Conservation (phyloP, 2,797 vertebrate species). For the Spizella passerina region DNA sequence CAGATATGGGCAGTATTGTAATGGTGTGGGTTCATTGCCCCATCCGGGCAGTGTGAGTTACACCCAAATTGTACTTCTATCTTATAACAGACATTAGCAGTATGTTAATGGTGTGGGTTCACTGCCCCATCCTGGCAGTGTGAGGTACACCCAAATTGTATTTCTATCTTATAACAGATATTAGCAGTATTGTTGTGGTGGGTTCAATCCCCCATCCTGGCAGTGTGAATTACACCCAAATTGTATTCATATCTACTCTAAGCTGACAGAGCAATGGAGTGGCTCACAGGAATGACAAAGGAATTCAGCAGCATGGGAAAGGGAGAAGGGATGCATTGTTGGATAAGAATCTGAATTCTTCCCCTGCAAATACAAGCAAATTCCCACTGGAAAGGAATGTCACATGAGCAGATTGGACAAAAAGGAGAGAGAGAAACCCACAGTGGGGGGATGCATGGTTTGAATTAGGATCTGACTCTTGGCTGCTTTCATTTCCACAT, state of each 20-base stretch:
- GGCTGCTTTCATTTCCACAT: conserved; percentile 41
- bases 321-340: neutral
- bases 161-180: too few species aligned
- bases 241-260: neutral
- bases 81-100: neutral
- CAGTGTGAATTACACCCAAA: too few species aligned
- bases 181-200: too few species aligned
- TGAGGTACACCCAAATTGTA: too few species aligned
- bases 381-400: conserved; percentile 49
- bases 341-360: neutral
- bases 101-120: too few species aligned
- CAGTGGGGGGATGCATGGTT: conserved; percentile 15
- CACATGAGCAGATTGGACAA: conserved; percentile 37
- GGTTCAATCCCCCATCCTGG: too few species aligned
- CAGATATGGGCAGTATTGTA: neutral
- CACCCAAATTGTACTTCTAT: too few species aligned
- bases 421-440: neutral
- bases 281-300: neutral
- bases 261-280: neutral
- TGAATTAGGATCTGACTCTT: conserved; percentile 48
- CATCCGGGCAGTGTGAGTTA: too few species aligned
- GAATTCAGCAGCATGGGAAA: conserved; percentile 4
- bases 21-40: too few species aligned
- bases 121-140: too few species aligned
- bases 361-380: conserved; percentile 18